Evolutionary conservation across 1,140 invertebrate genomes (phyloP).

Genomic region (Ceratosolen fusciceps): DNA sequence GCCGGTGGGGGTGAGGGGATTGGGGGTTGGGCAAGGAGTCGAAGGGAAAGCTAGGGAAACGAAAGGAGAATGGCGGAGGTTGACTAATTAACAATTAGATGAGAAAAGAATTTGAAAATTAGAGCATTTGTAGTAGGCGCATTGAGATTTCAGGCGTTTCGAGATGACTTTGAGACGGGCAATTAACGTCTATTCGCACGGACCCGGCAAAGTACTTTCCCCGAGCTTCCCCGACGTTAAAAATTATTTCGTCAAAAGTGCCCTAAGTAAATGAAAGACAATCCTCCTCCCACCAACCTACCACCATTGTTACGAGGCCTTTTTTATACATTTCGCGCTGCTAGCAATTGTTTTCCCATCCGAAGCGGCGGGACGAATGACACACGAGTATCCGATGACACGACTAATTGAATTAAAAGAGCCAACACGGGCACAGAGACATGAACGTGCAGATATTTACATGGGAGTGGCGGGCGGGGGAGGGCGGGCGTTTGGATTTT

Average conservation of each 20-base stretch:
- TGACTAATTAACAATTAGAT: slow-evolving; percentile 31
- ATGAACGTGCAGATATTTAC: too few relatives aligned
- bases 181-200: background rate
- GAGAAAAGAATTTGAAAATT: slow-evolving; percentile 12
- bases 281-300: too few relatives aligned
- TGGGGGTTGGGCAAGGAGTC: too few relatives aligned
- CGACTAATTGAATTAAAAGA: background rate
- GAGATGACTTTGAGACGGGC: background rate
- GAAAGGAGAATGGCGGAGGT: background rate
- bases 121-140: background rate
- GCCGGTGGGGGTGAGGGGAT: background rate
- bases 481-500: background rate
- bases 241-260: background rate
- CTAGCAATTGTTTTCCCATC: background rate
- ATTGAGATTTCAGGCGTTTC: background rate
- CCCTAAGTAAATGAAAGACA: background rate
- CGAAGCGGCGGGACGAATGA: background rate
- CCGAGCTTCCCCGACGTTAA: background rate
- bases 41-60: slow-evolving; percentile 11
- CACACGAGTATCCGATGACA: background rate
- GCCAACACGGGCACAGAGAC: too few relatives aligned
- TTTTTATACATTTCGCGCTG: too few relatives aligned
- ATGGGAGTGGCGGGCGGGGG: too few relatives aligned
- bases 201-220: background rate
- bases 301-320: too few relatives aligned